Evolutionary conservation across 2,113 vertebrate genomes (phyloP).

Genomic region (Engystomops pustulosus): DNA sequence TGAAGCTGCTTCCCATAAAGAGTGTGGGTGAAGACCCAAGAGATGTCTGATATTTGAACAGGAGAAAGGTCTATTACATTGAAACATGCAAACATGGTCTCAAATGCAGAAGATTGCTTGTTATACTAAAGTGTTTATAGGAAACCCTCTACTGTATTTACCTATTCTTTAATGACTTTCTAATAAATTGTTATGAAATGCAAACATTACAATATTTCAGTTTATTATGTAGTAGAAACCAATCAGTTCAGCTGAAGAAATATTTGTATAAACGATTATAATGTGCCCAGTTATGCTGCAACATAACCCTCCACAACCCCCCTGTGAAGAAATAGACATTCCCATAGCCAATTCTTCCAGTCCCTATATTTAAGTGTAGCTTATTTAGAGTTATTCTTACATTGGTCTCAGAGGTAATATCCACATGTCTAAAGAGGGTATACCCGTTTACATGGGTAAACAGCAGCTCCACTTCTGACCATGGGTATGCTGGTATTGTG

Average conservation of each 20-base stretch:
- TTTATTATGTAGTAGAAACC: background rate
- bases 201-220: background rate
- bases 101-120: background rate
- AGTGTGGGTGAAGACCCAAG: constrained; percentile 43
- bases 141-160: background rate
- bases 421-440: no score
- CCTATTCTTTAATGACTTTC: background rate
- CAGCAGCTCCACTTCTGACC: no score
- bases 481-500: no score
- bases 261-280: no score
- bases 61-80: constrained; percentile 30
- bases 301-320: background rate
- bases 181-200: background rate
- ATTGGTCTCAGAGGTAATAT: no score
- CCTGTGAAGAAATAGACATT: background rate
- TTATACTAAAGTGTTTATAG: background rate
- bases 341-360: background rate
- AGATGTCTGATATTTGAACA: constrained; percentile 48
- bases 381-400: no score
- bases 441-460: no score
- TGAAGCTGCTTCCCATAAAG: constrained; percentile 49
- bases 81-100: constrained; percentile 13
- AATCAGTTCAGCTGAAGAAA: no score
- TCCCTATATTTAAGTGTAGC: background rate
- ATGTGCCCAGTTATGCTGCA: background rate